Percentiles rank a stretch among this genome's conserved stretches.
phyloP scores from a whole-genome alignment of 1,140 invertebrate species.

The Brachionus paranguensis region DNA sequence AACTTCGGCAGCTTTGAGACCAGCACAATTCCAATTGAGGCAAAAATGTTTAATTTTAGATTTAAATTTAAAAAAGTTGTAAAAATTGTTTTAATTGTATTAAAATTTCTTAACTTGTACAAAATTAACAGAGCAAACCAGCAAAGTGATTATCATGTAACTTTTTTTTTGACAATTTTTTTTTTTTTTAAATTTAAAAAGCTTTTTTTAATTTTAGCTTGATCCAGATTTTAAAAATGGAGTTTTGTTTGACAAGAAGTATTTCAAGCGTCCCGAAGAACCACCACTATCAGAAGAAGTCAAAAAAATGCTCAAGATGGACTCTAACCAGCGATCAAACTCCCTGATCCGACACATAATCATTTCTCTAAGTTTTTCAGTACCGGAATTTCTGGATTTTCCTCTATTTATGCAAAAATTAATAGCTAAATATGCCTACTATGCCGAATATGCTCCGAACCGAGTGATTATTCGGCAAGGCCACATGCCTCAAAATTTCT shows the following conservation, averaged over 20 bases:
- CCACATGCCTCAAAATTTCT: conserved; percentile 1
- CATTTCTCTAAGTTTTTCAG: background rate
- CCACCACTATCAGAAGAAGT: background rate
- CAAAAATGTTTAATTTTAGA: background rate
- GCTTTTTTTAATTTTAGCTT: no score
- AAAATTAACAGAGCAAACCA: background rate
- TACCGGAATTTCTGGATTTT: conserved; percentile 17
- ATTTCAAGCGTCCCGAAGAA: background rate
- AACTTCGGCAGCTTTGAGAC: background rate
- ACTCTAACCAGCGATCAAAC: background rate
- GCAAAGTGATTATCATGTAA: background rate
- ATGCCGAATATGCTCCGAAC: background rate
- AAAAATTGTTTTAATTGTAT: background rate
- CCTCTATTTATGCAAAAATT: conserved; percentile 23
- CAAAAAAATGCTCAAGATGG: background rate
- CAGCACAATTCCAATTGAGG: background rate
- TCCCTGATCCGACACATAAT: background rate
- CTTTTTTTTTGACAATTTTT: background rate
- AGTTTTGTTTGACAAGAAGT: background rate
- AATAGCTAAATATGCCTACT: conserved; percentile 11
- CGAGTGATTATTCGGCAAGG: conserved; percentile 22
- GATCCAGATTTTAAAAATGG: background rate
- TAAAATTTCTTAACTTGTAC: background rate
- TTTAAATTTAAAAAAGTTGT: conserved; percentile 9
- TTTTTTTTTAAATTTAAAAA: background rate